These are phyloP conservation scores for Sminthurinus aureus DNA, from an alignment of 2,888 invertebrate genomes.

Conservation along the genomic window DNA sequence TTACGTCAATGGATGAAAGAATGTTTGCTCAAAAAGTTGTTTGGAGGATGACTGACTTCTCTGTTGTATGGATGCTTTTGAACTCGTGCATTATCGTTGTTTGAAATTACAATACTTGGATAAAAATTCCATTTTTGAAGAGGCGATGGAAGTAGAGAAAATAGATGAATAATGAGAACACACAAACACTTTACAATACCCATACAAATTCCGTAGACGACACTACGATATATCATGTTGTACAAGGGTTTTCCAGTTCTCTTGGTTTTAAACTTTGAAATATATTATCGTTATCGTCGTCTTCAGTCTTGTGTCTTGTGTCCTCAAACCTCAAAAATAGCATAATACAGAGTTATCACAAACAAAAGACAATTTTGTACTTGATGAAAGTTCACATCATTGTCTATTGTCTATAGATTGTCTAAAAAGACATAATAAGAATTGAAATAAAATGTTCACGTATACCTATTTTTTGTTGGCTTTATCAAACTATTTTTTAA, in stretches of 20 bases:
- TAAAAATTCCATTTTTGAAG: background rate
- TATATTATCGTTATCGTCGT: no score
- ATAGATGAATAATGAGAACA: background rate
- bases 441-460: no score
- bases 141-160: background rate
- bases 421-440: no score
- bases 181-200: background rate
- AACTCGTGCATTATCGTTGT: background rate
- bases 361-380: no score
- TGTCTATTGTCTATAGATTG: no score
- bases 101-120: background rate
- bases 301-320: no score
- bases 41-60: background rate
- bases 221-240: background rate
- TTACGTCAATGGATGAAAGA: slow-evolving; percentile 6
- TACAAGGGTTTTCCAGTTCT: background rate
- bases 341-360: no score
- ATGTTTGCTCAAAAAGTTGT: background rate
- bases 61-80: no score
- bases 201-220: background rate
- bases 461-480: no score
- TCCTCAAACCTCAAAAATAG: no score
- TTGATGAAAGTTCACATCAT: no score
- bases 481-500: no score
- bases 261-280: background rate